Evolutionary conservation across 2,888 invertebrate species (phyloP).

Genomic region (Drosophila pullipes): DNA sequence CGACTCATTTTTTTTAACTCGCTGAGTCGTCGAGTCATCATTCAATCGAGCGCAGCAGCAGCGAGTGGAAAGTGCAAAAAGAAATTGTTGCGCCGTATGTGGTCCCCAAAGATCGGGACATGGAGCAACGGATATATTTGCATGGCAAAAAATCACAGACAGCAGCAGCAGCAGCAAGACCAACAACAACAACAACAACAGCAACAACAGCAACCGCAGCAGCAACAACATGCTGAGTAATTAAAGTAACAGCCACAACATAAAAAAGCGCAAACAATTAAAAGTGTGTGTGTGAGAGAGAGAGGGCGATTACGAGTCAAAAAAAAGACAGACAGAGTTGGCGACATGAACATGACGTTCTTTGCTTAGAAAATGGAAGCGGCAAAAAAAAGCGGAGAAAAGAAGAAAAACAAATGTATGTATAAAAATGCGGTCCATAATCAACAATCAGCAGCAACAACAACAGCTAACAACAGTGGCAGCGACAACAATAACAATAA

Average conservation of each 20-base stretch:
- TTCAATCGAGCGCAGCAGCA: conserved; percentile 49
- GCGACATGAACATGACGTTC: conserved; percentile 45
- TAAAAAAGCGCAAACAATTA: conserved; percentile 57
- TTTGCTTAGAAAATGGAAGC: conserved; percentile 18
- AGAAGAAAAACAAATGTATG: not conserved
- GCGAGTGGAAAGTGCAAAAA: conserved; percentile 69
- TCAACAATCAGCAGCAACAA: conserved; percentile 46
- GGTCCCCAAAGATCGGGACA: conserved; percentile 41
- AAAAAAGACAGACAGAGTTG: conserved; percentile 19
- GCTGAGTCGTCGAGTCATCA: conserved; percentile 50
- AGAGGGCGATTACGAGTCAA: conserved; percentile 4
- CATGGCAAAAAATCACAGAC: conserved; percentile 27
- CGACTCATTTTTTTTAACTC: conserved; percentile 9
- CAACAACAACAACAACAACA: conserved; percentile 63
- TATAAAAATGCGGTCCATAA: conserved; percentile 28
- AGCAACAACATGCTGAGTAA: conserved; percentile 65
- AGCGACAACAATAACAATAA: conserved; percentile 44
- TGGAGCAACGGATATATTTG: conserved; percentile 34
- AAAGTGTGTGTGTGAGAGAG: conserved; percentile 5
- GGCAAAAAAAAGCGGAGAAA: conserved; percentile 1
- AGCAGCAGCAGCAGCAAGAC: not conserved
- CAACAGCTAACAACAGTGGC: conserved; percentile 4
- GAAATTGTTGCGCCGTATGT: conserved; percentile 54
- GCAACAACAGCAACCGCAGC: conserved; percentile 26
- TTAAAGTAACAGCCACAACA: conserved; percentile 64